Conservation (phyloP, 37 sponge, comb jelly and placozoan species). For the Corticium candelabrum region DNA sequence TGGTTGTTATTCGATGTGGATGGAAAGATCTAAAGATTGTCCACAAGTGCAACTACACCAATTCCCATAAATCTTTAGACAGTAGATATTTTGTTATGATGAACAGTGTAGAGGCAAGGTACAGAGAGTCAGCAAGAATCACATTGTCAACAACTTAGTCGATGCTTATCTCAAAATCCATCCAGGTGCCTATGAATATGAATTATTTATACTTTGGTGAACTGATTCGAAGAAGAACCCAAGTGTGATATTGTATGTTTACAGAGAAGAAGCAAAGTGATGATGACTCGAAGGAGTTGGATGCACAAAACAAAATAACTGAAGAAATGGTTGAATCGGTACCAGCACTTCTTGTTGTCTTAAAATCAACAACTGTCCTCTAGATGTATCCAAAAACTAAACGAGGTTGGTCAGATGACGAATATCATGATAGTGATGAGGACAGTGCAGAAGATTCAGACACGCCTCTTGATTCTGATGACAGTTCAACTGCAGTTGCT, state of each 20-base stretch:
- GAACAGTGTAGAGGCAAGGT: conserved; percentile 68
- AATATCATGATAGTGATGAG: conserved; percentile 3
- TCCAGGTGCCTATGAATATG: too few relatives aligned
- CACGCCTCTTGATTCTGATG: background rate
- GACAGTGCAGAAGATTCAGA: background rate
- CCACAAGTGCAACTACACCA: conserved; percentile 48
- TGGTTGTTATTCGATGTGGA: conserved; percentile 93
- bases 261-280: conserved; percentile 56
- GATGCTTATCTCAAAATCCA: conserved; percentile 60
- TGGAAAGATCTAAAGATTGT: conserved; percentile 63
- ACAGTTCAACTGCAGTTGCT: background rate
- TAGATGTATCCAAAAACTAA: conserved; percentile 36
- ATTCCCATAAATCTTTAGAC: background rate
- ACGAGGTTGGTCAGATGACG: conserved; percentile 9
- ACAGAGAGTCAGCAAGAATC: conserved; percentile 68
- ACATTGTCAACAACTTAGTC: conserved; percentile 80
- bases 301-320: conserved; percentile 73
- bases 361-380: too few relatives aligned
- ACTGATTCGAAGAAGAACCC: too few relatives aligned
- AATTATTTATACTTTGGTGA: too few relatives aligned
- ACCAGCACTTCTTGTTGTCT: too few relatives aligned
- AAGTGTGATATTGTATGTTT: too few relatives aligned
- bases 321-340: conserved; percentile 83
- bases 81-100: background rate
- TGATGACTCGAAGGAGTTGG: conserved; percentile 71